Conservation (phyloP, 1,140 invertebrate genomes). For the Halyomorpha halys region DNA sequence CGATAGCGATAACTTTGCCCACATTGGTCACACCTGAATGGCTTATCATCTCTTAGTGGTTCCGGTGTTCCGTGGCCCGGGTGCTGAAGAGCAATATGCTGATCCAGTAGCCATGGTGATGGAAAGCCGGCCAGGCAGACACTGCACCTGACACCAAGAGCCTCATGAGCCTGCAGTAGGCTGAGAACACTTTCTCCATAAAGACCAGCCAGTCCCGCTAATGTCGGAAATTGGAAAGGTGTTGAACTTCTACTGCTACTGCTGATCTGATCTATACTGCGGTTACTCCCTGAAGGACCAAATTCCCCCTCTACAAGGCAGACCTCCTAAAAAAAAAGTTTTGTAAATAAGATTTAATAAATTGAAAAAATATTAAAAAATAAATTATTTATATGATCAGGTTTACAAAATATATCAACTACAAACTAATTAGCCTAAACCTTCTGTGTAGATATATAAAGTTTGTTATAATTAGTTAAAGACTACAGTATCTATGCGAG, state of each 20-base stretch:
- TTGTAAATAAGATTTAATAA: too few species aligned
- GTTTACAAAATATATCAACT: too few species aligned
- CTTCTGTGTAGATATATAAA: too few species aligned
- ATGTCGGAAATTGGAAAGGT: constrained; percentile 38
- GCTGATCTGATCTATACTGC: constrained; percentile 28
- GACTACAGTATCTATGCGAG: too few species aligned
- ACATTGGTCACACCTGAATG: constrained; percentile 83
- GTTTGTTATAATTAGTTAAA: too few species aligned
- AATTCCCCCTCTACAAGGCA: constrained; percentile 32
- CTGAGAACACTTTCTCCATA: constrained; percentile 25
- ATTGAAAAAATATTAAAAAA: too few species aligned
- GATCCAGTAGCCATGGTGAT: constrained; percentile 66
- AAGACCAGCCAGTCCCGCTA: constrained; percentile 34
- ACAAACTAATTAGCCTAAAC: too few species aligned
- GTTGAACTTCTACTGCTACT: constrained; percentile 38
- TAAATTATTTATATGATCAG: too few species aligned
- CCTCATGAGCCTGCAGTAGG: constrained; percentile 35
- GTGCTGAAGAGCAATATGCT: constrained; percentile 68
- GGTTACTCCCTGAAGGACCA: constrained; percentile 23
- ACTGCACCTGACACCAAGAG: constrained; percentile 61
- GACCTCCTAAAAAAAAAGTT: constrained; percentile 29
- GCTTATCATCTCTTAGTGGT: constrained; percentile 60
- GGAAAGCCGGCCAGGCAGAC: constrained; percentile 73
- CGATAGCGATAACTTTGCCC: constrained; percentile 80
- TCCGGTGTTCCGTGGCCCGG: constrained; percentile 36